These are phyloP conservation scores for Scylla paramamosain DNA, from an alignment of 1,140 invertebrate genomes.

Conservation along the genomic window DNA sequence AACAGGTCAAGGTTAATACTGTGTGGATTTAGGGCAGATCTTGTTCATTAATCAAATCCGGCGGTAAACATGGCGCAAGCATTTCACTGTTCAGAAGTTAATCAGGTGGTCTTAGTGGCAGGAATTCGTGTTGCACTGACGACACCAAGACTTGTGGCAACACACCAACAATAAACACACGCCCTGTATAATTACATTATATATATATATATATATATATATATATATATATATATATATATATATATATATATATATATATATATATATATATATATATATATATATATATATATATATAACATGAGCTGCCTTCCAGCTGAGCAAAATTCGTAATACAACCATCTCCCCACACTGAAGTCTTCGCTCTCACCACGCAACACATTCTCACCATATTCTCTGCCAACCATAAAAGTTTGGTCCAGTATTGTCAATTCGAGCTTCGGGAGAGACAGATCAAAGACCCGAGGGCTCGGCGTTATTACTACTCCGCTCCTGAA, in stretches of 20 bases:
- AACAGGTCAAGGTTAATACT: not conserved
- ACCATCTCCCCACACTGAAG: not conserved
- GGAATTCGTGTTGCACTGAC: too few species aligned
- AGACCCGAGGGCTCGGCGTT: not conserved
- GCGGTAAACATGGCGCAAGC: not conserved
- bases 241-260: too few species aligned
- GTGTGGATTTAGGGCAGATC: not conserved
- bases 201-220: too few species aligned
- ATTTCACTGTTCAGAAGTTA: not conserved
- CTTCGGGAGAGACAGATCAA: not conserved
- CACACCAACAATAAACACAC: too few species aligned
- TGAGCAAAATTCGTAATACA: too few species aligned
- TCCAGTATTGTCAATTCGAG: not conserved
- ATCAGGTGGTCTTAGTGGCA: not conserved
- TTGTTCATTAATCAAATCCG: not conserved
- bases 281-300: too few species aligned
- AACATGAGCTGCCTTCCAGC: too few species aligned
- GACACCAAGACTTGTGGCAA: too few species aligned
- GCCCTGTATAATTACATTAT: too few species aligned
- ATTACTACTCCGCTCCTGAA: slow-evolving; percentile 8
- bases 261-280: too few species aligned
- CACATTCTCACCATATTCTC: not conserved
- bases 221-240: too few species aligned
- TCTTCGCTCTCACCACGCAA: not conserved
- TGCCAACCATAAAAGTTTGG: not conserved